Base-by-base conservation (phyloP, 2,113 vertebrate genomes). In the Labrus mixtus region DNA sequence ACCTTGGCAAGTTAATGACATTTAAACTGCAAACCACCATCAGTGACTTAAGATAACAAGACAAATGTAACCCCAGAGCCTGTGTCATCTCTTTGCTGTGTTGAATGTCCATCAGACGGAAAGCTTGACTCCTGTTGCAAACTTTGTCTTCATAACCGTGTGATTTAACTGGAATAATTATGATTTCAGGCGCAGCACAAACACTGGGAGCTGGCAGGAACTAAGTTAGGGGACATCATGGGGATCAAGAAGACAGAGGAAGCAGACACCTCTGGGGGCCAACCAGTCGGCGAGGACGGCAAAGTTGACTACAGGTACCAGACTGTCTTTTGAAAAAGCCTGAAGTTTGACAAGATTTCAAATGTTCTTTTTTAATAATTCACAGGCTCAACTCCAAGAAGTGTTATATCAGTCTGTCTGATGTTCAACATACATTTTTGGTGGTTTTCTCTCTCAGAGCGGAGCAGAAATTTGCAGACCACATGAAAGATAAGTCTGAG, bases 191-290 rank as follows among this genome's bases (percentile, higher is more conserved):
- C 98, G 79, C 98, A 99, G 64, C 97, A 99, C 89, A 99, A 98
- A 90, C 98, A 99, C 86, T 99, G 98, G 98, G 98, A 99, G 88
- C 79, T 99, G 89, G 98, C 98, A 60, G 98, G 98, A 65, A 99
- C 98, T 71, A 99, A 99, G 83, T 88, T 99, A 83, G 98, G 98
- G 63, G 97, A 99, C 61, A 98, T 99, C 67, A 99, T 99, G 97
- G 98, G 98, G 1, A 95, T 99, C 85, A 97, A 98, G 85, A 99
- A 99, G 73, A 96, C 94, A 0, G 97, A 98, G 46, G 95, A 95
- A 0, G 95, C 95, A 59, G 94, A 93, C 7, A 8, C 12, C 11
- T 73, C 84, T 45, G 95, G 93, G 9, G 93, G 93, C 0, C 95
- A 95, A 75, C 58, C 85, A 4, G 76, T 97, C 45, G 95, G 95